phyloP scores from a whole-genome alignment of 1,140 invertebrate species.

The Mycetomoellerius zeteki region DNA sequence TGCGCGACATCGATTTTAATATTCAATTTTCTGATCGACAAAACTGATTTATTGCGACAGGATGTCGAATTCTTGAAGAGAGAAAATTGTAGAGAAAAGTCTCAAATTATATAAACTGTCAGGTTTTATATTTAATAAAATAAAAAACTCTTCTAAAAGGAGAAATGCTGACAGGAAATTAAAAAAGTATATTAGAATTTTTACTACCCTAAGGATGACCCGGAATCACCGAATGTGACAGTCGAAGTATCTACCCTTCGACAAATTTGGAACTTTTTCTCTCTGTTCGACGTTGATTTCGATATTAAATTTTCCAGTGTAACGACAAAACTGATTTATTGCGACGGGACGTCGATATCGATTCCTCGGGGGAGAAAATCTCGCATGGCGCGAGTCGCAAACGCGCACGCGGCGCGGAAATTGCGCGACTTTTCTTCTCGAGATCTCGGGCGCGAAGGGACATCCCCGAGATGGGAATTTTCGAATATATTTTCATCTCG shows the following conservation, averaged over 20 bases:
- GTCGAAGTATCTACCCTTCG: neutral
- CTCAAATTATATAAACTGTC: neutral
- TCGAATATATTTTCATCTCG: slow-evolving; percentile 54
- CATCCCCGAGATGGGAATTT: slow-evolving; percentile 50
- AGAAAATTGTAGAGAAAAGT: slow-evolving; percentile 23
- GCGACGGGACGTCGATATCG: slow-evolving; percentile 52
- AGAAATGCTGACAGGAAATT: slow-evolving; percentile 29
- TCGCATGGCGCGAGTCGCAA: slow-evolving; percentile 2
- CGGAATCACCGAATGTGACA: neutral
- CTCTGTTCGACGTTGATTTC: slow-evolving; percentile 26
- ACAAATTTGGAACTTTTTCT: slow-evolving; percentile 24
- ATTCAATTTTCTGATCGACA: slow-evolving; percentile 39
- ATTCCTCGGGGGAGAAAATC: slow-evolving; percentile 20
- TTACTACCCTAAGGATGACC: neutral
- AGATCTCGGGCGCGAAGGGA: slow-evolving; percentile 33
- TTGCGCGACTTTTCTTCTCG: slow-evolving; percentile 50
- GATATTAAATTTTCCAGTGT: slow-evolving; percentile 54
- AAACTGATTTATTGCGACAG: slow-evolving; percentile 41
- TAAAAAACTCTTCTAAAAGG: neutral
- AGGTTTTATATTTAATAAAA: neutral
- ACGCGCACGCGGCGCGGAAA: slow-evolving; percentile 36
- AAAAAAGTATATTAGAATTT: slow-evolving; percentile 26
- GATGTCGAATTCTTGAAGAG: slow-evolving; percentile 4
- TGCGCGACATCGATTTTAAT: slow-evolving; percentile 1
- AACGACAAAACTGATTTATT: slow-evolving; percentile 60